A percentile compares a stretch with the other conserved stretches of the same genome.
phyloP scores from a whole-genome alignment of 2,113 vertebrate genomes.

The Argyrosomus japonicus region DNA sequence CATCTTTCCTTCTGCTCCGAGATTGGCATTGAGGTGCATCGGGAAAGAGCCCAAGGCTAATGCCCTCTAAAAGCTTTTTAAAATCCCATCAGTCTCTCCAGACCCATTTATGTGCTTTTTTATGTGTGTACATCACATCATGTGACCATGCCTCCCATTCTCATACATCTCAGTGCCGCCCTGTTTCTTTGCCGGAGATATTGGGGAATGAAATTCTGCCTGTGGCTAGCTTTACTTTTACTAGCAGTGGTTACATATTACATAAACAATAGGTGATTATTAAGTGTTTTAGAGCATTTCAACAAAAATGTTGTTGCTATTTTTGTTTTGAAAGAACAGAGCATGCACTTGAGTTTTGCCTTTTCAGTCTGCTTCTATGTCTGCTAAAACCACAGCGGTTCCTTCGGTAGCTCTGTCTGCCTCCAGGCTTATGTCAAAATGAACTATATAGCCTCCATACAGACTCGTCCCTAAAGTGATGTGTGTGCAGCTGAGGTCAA shows the following conservation, averaged over 20 bases:
- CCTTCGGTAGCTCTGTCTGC: conserved; percentile 19
- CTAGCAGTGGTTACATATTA: conserved; percentile 19
- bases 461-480: conserved; percentile 17
- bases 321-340: conserved; percentile 1
- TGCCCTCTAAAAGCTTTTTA: conserved; percentile 87
- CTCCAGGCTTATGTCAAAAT: conserved; percentile 28
- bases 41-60: conserved; percentile 83
- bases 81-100: conserved; percentile 84
- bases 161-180: conserved; percentile 65
- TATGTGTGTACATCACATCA: conserved; percentile 77
- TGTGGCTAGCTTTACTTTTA: conserved; percentile 27
- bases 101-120: conserved; percentile 80
- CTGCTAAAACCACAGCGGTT: conserved; percentile 2
- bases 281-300: not conserved
- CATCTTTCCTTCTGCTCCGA: conserved; percentile 69
- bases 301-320: not conserved
- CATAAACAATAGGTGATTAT: conserved; percentile 10
- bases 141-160: conserved; percentile 69
- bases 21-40: conserved; percentile 82
- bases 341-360: conserved; percentile 6
- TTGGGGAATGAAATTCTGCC: conserved; percentile 23
- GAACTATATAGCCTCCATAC: conserved; percentile 40
- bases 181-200: conserved; percentile 50
- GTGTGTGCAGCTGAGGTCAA: conserved; percentile 34
- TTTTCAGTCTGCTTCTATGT: not conserved